Conservation (phyloP, 2,888 invertebrate genomes). For the Cephus spinipes region DNA sequence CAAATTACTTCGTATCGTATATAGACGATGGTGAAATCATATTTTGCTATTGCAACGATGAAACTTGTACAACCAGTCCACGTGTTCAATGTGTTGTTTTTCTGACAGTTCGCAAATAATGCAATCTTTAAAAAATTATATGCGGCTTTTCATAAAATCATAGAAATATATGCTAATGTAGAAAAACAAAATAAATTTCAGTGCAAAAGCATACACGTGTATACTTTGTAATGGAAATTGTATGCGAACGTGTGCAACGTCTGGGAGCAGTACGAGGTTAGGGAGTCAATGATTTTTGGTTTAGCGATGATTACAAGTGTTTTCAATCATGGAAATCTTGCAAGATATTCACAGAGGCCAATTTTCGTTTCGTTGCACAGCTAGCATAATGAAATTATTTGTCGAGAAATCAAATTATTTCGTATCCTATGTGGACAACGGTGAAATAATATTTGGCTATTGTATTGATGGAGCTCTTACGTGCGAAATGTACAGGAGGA, state of each 20-base stretch:
- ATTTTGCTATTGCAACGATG: too few relatives aligned
- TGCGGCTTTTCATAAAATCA: too few relatives aligned
- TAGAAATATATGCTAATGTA: too few relatives aligned
- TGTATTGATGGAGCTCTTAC: background rate
- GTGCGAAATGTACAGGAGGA: background rate
- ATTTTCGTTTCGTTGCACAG: background rate
- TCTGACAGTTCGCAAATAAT: too few relatives aligned
- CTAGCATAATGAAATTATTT: background rate
- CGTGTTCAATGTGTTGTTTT: too few relatives aligned
- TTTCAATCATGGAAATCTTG: slow-evolving; percentile 30
- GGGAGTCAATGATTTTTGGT: slow-evolving; percentile 27
- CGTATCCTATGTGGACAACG: background rate
- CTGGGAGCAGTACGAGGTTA: background rate
- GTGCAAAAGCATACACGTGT: too few relatives aligned
- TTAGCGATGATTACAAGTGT: slow-evolving; percentile 61
- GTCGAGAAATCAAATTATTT: background rate
- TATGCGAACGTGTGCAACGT: background rate
- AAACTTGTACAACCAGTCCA: too few relatives aligned
- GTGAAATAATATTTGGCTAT: background rate
- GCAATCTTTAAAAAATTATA: too few relatives aligned
- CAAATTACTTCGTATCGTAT: too few relatives aligned
- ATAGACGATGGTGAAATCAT: too few relatives aligned
- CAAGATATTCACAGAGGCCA: background rate
- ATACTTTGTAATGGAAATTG: too few relatives aligned
- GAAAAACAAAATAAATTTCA: too few relatives aligned